Percentiles rank a stretch among this genome's conserved stretches.
These are phyloP conservation scores for Mercenaria mercenaria DNA, from an alignment of 1,140 invertebrate genomes.

Conservation along the genomic window DNA sequence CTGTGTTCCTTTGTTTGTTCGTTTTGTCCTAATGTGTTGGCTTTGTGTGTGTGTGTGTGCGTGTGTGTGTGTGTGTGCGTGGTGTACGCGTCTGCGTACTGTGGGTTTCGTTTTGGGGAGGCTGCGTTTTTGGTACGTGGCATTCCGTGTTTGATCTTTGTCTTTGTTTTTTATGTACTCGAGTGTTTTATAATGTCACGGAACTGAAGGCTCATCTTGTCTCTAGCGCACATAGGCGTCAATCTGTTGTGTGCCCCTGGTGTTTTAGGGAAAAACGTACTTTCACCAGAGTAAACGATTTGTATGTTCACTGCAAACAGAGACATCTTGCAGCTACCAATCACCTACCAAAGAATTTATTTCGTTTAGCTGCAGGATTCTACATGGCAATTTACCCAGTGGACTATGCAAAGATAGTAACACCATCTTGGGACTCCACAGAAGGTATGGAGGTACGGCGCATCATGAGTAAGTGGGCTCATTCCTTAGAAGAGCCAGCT, in stretches of 20 bases:
- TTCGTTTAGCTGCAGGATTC: background rate
- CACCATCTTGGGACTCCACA: background rate
- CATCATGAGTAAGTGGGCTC: background rate
- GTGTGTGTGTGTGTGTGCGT: too few relatives aligned
- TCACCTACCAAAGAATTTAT: background rate
- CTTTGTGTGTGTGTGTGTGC: too few relatives aligned
- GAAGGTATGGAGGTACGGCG: background rate
- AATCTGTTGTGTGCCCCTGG: constrained; percentile 17
- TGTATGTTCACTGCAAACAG: background rate
- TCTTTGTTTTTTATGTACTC: too few relatives aligned
- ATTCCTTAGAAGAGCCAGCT: background rate
- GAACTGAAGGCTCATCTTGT: background rate
- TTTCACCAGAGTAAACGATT: background rate
- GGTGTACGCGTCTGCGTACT: too few relatives aligned
- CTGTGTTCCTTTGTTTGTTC: too few relatives aligned
- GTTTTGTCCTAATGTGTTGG: too few relatives aligned
- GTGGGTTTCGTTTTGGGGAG: too few relatives aligned
- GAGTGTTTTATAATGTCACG: background rate
- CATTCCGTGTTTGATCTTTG: too few relatives aligned
- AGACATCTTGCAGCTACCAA: background rate
- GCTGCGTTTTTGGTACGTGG: too few relatives aligned
- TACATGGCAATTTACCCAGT: constrained; percentile 2
- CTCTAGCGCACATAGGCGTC: background rate
- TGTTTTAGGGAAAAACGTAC: background rate
- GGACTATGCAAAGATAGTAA: background rate